These are phyloP conservation scores for Dipodomys stephensi DNA, from an alignment of 2,113 vertebrate genomes.

Conservation along the genomic window DNA sequence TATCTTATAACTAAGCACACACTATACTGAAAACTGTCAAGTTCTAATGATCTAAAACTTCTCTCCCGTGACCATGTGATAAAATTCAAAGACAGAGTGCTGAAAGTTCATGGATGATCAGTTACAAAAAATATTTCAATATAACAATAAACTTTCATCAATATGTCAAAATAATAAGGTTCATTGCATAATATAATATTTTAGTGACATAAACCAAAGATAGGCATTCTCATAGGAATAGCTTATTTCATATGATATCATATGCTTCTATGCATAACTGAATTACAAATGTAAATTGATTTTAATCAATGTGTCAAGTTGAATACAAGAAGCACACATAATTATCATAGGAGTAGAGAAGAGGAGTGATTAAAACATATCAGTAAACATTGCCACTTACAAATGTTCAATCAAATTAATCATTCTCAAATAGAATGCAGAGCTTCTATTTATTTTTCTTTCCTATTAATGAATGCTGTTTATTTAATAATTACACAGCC, in stretches of 20 bases:
- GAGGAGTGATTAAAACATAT: not conserved
- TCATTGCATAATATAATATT: not conserved
- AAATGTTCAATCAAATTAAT: not conserved
- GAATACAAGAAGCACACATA: constrained; percentile 24
- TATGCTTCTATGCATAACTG: not conserved
- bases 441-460: not conserved
- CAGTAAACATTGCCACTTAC: not conserved
- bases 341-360: not conserved
- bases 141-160: not conserved
- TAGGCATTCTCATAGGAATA: not conserved
- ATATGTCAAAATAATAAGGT: not conserved
- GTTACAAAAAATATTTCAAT: not conserved
- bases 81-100: constrained; percentile 37
- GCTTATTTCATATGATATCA: not conserved
- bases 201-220: not conserved
- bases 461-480: not conserved
- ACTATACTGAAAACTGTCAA: constrained; percentile 52
- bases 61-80: constrained; percentile 38
- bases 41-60: constrained; percentile 38
- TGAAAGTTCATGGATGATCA: not conserved
- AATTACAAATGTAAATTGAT: not conserved
- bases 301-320: not conserved
- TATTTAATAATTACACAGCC: not conserved
- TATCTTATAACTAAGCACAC: constrained; percentile 22
- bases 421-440: not conserved